These are phyloP conservation scores for Microhierax caerulescens DNA, from an alignment of 2,797 vertebrate species.

Conservation along the genomic window DNA sequence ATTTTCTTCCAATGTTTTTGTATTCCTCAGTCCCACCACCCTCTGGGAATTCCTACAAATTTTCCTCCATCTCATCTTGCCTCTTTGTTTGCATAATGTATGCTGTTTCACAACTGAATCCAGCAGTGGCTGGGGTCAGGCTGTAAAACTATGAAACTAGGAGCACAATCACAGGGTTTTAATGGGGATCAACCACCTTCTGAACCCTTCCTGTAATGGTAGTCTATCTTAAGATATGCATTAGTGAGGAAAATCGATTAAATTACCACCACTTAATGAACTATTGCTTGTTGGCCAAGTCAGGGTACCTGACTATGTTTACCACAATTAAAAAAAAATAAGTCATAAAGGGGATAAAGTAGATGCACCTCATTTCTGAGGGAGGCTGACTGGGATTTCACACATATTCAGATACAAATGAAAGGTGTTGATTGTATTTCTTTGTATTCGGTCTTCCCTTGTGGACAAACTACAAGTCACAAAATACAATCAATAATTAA, in stretches of 20 bases:
- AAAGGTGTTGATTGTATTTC: neutral
- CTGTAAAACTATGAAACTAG: neutral
- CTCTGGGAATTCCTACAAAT: neutral
- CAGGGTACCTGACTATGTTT: neutral
- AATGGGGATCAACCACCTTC: neutral
- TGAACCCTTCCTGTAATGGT: neutral
- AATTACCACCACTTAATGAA: conserved; percentile 14
- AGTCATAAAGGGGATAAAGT: neutral
- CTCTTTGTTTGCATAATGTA: neutral
- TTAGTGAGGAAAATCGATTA: conserved; percentile 39
- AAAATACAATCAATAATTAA: neutral
- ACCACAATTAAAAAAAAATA: neutral
- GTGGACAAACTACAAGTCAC: neutral
- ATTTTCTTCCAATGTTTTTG: neutral
- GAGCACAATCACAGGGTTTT: neutral
- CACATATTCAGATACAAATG: neutral
- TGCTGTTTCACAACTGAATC: fast-evolving
- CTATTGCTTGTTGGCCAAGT: neutral
- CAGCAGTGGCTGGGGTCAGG: neutral
- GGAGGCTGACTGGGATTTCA: neutral
- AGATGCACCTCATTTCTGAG: neutral
- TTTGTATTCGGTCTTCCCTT: neutral
- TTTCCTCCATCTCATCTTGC: neutral
- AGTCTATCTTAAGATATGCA: neutral
- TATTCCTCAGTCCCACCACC: neutral